phyloP scores from a whole-genome alignment of 2,797 vertebrate genomes.

The Staurois parvus region DNA sequence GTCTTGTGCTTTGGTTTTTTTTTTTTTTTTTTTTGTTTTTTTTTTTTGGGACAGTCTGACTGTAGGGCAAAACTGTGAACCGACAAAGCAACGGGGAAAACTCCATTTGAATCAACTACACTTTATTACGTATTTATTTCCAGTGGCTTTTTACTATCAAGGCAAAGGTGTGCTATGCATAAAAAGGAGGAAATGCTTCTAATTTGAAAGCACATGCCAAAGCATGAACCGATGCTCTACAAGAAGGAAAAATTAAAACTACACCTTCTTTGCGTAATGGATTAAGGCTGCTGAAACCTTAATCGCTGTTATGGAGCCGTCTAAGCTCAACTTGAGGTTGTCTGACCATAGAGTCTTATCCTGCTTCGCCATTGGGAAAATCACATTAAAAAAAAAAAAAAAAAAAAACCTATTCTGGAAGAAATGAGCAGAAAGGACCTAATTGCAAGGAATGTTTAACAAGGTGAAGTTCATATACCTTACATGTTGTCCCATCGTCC shows the following conservation, averaged over 20 bases:
- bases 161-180: slow-evolving; percentile 21
- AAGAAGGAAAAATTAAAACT: slow-evolving; percentile 15
- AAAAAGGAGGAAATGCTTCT: slow-evolving; percentile 8
- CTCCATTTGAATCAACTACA: slow-evolving; percentile 75
- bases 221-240: slow-evolving; percentile 24
- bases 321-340: background rate
- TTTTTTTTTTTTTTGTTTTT: slow-evolving; percentile 68
- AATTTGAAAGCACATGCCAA: slow-evolving; percentile 47
- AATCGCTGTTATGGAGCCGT: background rate
- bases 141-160: slow-evolving; percentile 41
- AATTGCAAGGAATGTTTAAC: slow-evolving; percentile 12
- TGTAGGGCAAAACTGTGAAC: slow-evolving; percentile 80
- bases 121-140: slow-evolving; percentile 70
- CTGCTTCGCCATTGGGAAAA: slow-evolving; percentile 8
- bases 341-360: background rate
- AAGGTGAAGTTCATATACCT: slow-evolving; percentile 29
- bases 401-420: slow-evolving; percentile 10
- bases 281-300: slow-evolving; percentile 17
- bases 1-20: slow-evolving; percentile 65
- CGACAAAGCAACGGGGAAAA: slow-evolving; percentile 67
- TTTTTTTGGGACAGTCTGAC: slow-evolving; percentile 75
- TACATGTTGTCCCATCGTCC: slow-evolving; percentile 1
- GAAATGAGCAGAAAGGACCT: slow-evolving; percentile 26
- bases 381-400: background rate
- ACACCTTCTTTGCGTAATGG: background rate